These are phyloP conservation scores for Lepidurus couesii DNA, from an alignment of 1,140 invertebrate genomes.

Conservation along the genomic window DNA sequence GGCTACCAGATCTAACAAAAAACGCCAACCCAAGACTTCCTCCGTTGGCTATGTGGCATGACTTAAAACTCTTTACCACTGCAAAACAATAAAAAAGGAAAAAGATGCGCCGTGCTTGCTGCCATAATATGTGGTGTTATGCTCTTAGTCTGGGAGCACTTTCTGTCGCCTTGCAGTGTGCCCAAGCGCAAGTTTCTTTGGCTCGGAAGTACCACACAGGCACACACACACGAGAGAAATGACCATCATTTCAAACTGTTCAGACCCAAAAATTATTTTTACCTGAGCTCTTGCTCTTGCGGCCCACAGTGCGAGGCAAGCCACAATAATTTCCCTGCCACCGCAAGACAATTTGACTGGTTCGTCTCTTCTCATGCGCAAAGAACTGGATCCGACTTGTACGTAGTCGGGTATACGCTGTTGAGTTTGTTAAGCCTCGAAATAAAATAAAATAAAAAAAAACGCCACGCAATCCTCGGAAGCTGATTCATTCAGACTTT, in stretches of 20 bases:
- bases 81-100: neutral
- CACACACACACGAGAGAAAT: neutral
- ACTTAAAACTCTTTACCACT: too few species aligned
- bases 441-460: too few species aligned
- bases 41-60: too few species aligned
- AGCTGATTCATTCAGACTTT: too few species aligned
- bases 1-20: too few species aligned
- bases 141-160: neutral
- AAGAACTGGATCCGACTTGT: neutral
- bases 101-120: neutral
- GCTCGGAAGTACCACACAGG: neutral
- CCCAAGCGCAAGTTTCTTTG: neutral
- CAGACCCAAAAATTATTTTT: neutral
- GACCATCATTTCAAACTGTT: neutral
- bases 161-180: neutral
- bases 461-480: too few species aligned
- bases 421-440: too few species aligned
- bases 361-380: neutral
- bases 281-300: neutral
- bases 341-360: neutral
- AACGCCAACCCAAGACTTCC: too few species aligned
- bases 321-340: constrained; percentile 9
- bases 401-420: too few species aligned
- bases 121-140: neutral
- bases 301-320: neutral